Percentiles rank a stretch among this genome's conserved stretches.
These are phyloP conservation scores for Drosophila dives DNA, from an alignment of 2,888 invertebrate species.

Conservation along the genomic window DNA sequence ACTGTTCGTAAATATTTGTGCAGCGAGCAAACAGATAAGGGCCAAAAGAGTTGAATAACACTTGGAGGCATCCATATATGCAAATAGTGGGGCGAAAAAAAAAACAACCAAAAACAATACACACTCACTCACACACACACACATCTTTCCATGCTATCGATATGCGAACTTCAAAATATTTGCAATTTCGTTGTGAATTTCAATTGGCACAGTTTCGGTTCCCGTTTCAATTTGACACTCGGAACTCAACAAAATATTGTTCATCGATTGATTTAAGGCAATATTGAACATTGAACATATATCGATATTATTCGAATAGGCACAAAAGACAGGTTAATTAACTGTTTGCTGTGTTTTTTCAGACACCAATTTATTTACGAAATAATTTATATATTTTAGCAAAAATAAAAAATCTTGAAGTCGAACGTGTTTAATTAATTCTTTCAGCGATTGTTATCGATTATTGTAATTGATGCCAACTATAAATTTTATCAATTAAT, in stretches of 20 bases:
- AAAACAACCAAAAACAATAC: neutral
- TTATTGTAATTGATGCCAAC: neutral
- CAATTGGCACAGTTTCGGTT: neutral
- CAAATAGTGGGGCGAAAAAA: neutral
- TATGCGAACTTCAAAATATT: neutral
- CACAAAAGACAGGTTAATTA: neutral
- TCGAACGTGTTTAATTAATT: neutral
- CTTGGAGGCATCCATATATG: constrained; percentile 5
- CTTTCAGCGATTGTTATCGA: neutral
- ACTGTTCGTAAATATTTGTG: constrained; percentile 47
- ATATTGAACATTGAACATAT: neutral
- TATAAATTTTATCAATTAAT: neutral
- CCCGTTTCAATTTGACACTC: neutral
- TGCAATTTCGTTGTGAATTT: too few species aligned
- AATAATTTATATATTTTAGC: too few species aligned
- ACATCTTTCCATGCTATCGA: constrained; percentile 18
- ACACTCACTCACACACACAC: neutral
- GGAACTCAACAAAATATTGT: neutral
- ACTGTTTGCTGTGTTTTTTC: too few species aligned
- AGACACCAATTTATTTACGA: too few species aligned
- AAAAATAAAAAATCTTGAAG: neutral
- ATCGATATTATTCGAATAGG: neutral
- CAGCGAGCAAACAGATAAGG: constrained; percentile 31
- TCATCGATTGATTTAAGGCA: neutral
- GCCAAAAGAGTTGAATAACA: constrained; percentile 41